phyloP scores from a whole-genome alignment of 2,797 vertebrate genomes.

The Oceanodroma leucorhoa region DNA sequence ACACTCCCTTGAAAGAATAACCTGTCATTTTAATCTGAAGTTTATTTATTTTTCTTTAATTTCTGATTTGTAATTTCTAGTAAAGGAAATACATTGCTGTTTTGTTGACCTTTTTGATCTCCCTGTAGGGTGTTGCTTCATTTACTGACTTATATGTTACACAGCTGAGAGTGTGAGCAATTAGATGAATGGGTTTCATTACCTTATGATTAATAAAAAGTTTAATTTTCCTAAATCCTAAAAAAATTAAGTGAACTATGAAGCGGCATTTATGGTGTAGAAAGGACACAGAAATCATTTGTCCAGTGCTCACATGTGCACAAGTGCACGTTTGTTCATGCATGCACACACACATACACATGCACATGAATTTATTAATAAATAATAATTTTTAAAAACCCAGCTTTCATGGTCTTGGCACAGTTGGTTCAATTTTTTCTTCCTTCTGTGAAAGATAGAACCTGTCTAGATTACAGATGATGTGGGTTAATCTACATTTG shows the following conservation, averaged over 20 bases:
- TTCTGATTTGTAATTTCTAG: neutral
- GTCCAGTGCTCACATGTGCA: neutral
- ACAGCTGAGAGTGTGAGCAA: neutral
- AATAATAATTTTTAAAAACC: neutral
- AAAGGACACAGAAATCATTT: conserved; percentile 3
- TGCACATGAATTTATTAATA: neutral
- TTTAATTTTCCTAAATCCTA: neutral
- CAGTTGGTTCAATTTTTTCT: neutral
- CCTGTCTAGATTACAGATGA: neutral
- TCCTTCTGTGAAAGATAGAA: neutral
- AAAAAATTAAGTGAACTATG: neutral
- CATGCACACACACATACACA: accelerated
- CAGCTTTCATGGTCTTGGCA: neutral
- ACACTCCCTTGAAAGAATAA: neutral
- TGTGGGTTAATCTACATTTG: neutral
- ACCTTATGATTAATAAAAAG: conserved; percentile 25
- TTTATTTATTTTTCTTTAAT: neutral
- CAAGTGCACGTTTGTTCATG: accelerated
- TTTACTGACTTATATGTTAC: neutral
- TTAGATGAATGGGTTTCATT: conserved; percentile 12
- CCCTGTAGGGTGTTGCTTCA: neutral
- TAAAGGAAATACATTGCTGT: neutral
- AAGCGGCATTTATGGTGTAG: neutral
- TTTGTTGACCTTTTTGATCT: neutral
- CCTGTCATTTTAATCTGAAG: neutral